Evolutionary conservation across 2,113 vertebrate genomes (phyloP).

Genomic region (Siniperca knerii): DNA sequence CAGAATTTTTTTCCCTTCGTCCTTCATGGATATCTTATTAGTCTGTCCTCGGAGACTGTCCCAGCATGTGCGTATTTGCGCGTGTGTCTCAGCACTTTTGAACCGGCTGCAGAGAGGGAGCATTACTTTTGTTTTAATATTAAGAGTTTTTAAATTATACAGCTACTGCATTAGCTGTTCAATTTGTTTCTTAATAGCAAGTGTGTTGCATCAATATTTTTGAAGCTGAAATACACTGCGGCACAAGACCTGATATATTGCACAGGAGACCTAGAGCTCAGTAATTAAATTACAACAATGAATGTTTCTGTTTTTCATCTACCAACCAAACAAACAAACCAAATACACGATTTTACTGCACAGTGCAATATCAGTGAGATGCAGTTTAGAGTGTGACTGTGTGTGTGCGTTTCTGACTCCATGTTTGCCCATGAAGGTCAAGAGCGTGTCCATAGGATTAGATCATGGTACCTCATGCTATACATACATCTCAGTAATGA

Average conservation of each 20-base stretch:
- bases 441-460: constrained; percentile 27
- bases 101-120: constrained; percentile 16
- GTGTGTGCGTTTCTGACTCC: background rate
- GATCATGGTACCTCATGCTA: constrained; percentile 22
- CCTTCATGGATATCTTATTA: constrained; percentile 28
- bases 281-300: constrained; percentile 6
- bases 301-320: constrained; percentile 24
- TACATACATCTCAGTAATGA: constrained; percentile 44
- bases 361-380: constrained; percentile 8
- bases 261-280: constrained; percentile 9
- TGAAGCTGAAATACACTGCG: constrained; percentile 7
- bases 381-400: constrained; percentile 9
- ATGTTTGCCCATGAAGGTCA: constrained; percentile 44
- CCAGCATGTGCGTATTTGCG: background rate
- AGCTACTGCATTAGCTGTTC: background rate
- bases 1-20: constrained; percentile 19
- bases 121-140: constrained; percentile 14
- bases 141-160: background rate
- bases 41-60: constrained; percentile 19
- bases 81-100: constrained; percentile 35
- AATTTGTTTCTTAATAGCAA: constrained; percentile 30
- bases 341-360: constrained; percentile 11
- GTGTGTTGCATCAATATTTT: constrained; percentile 6
- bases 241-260: constrained; percentile 7
- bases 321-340: constrained; percentile 26